These are phyloP conservation scores for Triplophysa rosa DNA, from an alignment of 2,113 vertebrate species.

Conservation along the genomic window DNA sequence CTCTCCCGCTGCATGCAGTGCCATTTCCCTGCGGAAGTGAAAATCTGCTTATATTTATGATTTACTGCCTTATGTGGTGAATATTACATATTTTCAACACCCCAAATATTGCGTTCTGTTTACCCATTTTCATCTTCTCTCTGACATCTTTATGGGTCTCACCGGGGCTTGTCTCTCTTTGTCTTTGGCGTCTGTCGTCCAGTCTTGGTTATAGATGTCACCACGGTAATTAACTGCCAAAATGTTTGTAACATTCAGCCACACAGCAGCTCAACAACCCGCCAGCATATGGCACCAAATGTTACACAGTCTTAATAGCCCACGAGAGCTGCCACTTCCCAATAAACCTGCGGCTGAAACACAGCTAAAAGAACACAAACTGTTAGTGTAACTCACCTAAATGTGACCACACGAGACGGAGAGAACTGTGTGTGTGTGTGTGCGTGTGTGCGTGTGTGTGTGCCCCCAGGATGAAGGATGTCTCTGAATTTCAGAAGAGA, in stretches of 20 bases:
- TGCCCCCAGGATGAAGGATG: neutral
- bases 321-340: constrained; percentile 66
- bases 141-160: constrained; percentile 25
- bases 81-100: neutral
- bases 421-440: constrained; percentile 8
- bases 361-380: constrained; percentile 42
- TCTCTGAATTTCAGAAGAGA: too few relatives aligned
- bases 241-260: constrained; percentile 71
- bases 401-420: constrained; percentile 42
- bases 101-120: neutral
- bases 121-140: neutral
- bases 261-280: constrained; percentile 70
- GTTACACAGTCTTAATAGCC: constrained; percentile 74
- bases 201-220: constrained; percentile 70
- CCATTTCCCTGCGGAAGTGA: too few relatives aligned
- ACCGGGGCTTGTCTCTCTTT: constrained; percentile 49
- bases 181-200: constrained; percentile 62
- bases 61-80: neutral
- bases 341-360: constrained; percentile 58
- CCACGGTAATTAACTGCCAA: constrained; percentile 76
- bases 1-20: too few relatives aligned
- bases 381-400: constrained; percentile 53
- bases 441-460: constrained; percentile 1
- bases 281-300: constrained; percentile 79
- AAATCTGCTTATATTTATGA: neutral